Base-by-base conservation (phyloP, 2,888 invertebrate species). In the Omphaloscelis lunosa region DNA sequence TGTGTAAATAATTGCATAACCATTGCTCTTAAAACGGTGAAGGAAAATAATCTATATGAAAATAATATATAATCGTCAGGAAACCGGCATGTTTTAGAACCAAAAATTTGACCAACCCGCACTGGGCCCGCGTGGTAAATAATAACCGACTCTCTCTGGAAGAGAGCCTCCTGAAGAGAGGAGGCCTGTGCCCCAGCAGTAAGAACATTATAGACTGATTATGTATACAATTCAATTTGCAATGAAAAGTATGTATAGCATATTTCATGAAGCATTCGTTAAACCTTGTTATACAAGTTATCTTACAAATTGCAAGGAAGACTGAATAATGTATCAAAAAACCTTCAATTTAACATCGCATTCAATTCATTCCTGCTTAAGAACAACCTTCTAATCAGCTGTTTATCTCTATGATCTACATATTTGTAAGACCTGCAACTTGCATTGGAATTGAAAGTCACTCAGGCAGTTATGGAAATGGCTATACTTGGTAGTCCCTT, bases 351-450 rank as follows among this genome's bases (percentile, higher is more conserved):
- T 11, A 34, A 59, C 59, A 69, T 51, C 15, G 39, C 3, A 48
- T 59, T 62, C 3, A 71, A 59, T 84, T 62, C n/a, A 63, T 67
- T 81, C 82, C 85, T 82, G 81, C 27, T 51, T 62, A 63, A 39
- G 20, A 65, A 68, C 34, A n/a, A 70, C 77, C 67, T 85, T 71
- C 34, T 53, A 56, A 69, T 68, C 20, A 56, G 39, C n/a, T n/a
- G 8, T n/a, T 27, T 79, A 68, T 56, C 53, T 66, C 2, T 2
- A n/a, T 29, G 34, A 66, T 53, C 48, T 51, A 41, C 23, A 56
- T 58, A 41, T 51, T 62, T 77, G n/a, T 29, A 27, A 45, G 15
- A 45, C 48, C 48, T 56, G 56, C 34, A 41, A 69, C 39, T 61
- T 80, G 20, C 20, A 65, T 17, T 58, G 15, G 23, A 56, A 56